Evolutionary conservation across 2,888 invertebrate genomes (phyloP), one percentile per base, ranked within the genome.

Genomic region (Chrysotoxum bicinctum): DNA sequence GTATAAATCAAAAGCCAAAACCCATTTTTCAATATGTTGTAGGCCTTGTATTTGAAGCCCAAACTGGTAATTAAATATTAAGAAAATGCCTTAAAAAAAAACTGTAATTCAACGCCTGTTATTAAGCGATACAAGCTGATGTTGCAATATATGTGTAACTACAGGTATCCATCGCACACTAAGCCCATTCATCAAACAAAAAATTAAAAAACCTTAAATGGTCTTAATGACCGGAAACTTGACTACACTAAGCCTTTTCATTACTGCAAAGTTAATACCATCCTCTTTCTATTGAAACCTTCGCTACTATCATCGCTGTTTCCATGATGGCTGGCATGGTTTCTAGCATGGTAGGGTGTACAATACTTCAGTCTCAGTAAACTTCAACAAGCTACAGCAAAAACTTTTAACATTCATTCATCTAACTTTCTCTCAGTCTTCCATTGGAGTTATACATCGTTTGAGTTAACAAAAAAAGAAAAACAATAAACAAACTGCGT

Each of bases 401-500:
- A 73, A 83, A 73, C 77, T 48, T 73, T 82, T 54, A 77, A 73
- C 73, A 78, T 68, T 56, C 68, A 56, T 75, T 70, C 70, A 45
- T 58, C 74, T 69, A 78, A 83, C 83, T 83, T 83, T 83, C 83
- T 83, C 83, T 83, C 62, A 58, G 52, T 74, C 78, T 21, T 64
- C 60, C 40, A 26, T 60, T 66, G 30, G 14, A 62, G 43, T 64
- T 64, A 45, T 64, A 45, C 21, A 58, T 64, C 19, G 30, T 21
- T 35, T 37, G 21, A 10, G 21, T 64, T n/a, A n/a, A n/a, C n/a
- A n/a, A 6, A 6, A 43, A 16, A 16, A 23, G 35, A 16, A 21
- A 54, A 82, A 35, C 48, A 48, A 66, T 21, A 70, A 40, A 45
- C 43, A 74, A 70, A 83, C 26, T 35, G 74, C 73, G 78, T 83